A percentile compares a stretch with the other conserved stretches of the same genome.
These are phyloP conservation scores for Phyllotis vaccarum DNA, from an alignment of 2,797 vertebrate genomes.

Conservation along the genomic window DNA sequence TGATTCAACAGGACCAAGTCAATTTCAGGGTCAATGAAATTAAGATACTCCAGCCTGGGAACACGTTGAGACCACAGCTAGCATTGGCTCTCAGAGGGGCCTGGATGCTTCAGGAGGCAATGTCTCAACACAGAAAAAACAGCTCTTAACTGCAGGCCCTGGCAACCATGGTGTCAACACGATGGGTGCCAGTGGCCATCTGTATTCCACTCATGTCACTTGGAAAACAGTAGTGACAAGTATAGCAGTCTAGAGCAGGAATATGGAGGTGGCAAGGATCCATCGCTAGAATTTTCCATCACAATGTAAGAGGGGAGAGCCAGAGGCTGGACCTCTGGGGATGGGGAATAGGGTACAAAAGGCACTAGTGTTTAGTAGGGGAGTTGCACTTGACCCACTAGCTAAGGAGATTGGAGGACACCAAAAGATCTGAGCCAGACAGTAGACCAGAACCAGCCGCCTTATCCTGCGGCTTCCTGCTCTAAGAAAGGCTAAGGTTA, in stretches of 20 bases:
- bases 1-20: not conserved
- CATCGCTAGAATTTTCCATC: not conserved
- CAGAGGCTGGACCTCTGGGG: not conserved
- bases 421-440: not conserved
- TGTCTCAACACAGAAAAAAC: not conserved
- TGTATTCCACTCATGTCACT: not conserved
- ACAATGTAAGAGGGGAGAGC: not conserved
- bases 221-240: slow-evolving; percentile 44
- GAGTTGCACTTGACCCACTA: not conserved
- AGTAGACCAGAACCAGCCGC: not conserved
- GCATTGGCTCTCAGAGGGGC: not conserved
- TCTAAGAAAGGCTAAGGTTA: not conserved
- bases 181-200: not conserved
- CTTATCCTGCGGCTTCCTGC: not conserved
- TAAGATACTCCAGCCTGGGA: not conserved
- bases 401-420: not conserved
- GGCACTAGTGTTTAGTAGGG: not conserved
- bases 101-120: not conserved
- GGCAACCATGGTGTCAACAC: not conserved
- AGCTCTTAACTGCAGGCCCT: not conserved
- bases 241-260: not conserved
- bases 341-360: not conserved
- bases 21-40: not conserved
- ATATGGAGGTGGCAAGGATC: not conserved
- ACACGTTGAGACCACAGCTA: slow-evolving; percentile 1